Conservation (phyloP, 2,797 vertebrate species). For the Sebastes kiyomatsui region DNA sequence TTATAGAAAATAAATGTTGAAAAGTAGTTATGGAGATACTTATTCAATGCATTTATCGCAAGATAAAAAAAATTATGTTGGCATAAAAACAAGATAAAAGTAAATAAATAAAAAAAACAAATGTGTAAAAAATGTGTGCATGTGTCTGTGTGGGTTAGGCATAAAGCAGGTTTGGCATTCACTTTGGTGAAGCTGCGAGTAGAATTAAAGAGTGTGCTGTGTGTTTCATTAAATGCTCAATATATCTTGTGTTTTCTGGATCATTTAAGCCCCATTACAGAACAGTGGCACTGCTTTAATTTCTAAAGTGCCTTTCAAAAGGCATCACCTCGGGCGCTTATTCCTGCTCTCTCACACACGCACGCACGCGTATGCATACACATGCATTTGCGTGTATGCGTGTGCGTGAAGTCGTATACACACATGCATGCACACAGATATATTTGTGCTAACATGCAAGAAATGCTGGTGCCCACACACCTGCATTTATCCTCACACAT, state of each 20-base stretch:
- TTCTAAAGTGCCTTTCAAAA: conserved; percentile 88
- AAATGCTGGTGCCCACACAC: conserved; percentile 12
- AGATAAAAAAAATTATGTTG: not conserved
- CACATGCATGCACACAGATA: not conserved
- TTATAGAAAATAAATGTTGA: not conserved
- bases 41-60: not conserved
- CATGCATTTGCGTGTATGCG: not conserved
- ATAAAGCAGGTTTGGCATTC: conserved; percentile 51
- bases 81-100: not conserved
- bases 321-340: conserved; percentile 79
- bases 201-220: conserved; percentile 78
- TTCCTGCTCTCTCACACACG: conserved; percentile 41
- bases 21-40: not conserved
- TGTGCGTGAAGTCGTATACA: not conserved
- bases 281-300: conserved; percentile 85
- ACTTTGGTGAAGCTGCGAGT: conserved; percentile 60
- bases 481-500: conserved; percentile 11
- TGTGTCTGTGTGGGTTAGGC: not conserved
- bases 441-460: conserved; percentile 11
- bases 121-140: not conserved
- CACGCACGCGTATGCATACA: not conserved
- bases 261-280: conserved; percentile 91
- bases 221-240: conserved; percentile 89
- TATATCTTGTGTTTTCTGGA: conserved; percentile 90
- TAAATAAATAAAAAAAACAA: not conserved